phyloP scores from a whole-genome alignment of 2,113 vertebrate species.

The Callopanchax toddi region DNA sequence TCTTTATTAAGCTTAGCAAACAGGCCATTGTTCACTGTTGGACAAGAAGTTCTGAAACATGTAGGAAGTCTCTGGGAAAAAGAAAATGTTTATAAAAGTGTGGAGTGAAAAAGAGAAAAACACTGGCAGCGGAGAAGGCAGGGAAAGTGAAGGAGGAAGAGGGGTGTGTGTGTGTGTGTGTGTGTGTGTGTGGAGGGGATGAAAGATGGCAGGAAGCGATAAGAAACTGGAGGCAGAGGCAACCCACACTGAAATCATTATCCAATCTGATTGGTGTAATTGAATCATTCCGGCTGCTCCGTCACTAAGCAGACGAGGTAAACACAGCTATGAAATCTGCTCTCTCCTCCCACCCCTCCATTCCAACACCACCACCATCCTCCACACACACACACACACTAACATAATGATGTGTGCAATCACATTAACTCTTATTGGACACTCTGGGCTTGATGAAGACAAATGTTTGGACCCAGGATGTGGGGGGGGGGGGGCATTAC shows the following conservation, averaged over 20 bases:
- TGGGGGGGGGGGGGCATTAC: conserved; percentile 39
- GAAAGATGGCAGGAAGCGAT: conserved; percentile 62
- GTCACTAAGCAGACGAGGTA: conserved; percentile 75
- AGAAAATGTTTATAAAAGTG: conserved; percentile 6
- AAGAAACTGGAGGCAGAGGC: conserved; percentile 63
- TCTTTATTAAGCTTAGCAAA: conserved; percentile 32
- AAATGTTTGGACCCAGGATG: conserved; percentile 63
- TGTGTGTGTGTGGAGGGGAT: conserved; percentile 3
- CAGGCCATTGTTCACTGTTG: conserved; percentile 20
- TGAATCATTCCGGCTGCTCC: conserved; percentile 76
- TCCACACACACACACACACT: conserved; percentile 7
- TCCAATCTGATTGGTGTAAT: conserved; percentile 78
- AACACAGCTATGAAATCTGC: conserved; percentile 70
- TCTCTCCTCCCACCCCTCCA: conserved; percentile 9
- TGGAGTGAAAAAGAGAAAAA: conserved; percentile 12
- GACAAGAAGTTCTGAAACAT: conserved; percentile 16
- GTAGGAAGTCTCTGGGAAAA: conserved; percentile 1
- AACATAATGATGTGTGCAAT: conserved; percentile 72
- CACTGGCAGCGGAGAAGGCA: conserved; percentile 1
- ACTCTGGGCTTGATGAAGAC: conserved; percentile 74
- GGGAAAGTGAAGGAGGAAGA: background rate
- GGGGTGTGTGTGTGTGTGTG: background rate
- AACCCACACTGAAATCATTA: conserved; percentile 74
- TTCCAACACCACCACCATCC: background rate
- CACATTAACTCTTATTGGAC: conserved; percentile 79